Base-by-base conservation (phyloP, 1,140 invertebrate genomes). In the Drosophila sechellia region DNA sequence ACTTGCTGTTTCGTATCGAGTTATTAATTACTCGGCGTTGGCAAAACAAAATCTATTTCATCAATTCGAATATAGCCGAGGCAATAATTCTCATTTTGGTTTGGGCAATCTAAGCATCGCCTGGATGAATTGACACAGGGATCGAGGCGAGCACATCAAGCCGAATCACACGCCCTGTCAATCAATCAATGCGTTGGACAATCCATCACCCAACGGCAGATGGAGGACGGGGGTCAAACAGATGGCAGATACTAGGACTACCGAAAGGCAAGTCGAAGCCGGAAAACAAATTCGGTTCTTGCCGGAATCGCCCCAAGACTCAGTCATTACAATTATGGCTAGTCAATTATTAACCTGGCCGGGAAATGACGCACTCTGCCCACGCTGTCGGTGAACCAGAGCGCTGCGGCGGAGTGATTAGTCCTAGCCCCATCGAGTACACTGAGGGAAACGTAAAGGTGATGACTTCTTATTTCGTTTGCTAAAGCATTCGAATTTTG, bases 171-270 rank as follows among this genome's bases (percentile, higher is more conserved):
- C 42, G 60, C 58, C 66, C 35, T 17, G 45, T 39, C 83, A 69
- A 87, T 87, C 83, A 89, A 87, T 87, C 83, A 87, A 89, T 60
- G 71, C 45, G 34, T 49, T 25, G 17, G 17, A 66, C 72, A 72
- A 84, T 84, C 81, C 72, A 77, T 81, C 83, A 87, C 50, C 11
- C 27, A 11, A 35, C 43, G 8, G 37, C 37, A 49, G 5, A 13
- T 13, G 40, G 31, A 11, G 37, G 27, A 4, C 4, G 20, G 20
- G 13, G 34, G 52, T 15, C 4, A 15, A 22, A 49, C 43, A 45
- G 25, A 31, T 31, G 48, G 34, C 66, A 56, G 66, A 45, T 34
- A 13, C 15, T 22, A 27, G n/a, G 17, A 42, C 13, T 5, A 27
- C 27, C n/a, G 45, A 20, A 37, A 11, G n/a, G 43, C 37, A 49